These are phyloP conservation scores for Eupeodes latifasciatus DNA, from an alignment of 2,888 invertebrate genomes.

Conservation along the genomic window DNA sequence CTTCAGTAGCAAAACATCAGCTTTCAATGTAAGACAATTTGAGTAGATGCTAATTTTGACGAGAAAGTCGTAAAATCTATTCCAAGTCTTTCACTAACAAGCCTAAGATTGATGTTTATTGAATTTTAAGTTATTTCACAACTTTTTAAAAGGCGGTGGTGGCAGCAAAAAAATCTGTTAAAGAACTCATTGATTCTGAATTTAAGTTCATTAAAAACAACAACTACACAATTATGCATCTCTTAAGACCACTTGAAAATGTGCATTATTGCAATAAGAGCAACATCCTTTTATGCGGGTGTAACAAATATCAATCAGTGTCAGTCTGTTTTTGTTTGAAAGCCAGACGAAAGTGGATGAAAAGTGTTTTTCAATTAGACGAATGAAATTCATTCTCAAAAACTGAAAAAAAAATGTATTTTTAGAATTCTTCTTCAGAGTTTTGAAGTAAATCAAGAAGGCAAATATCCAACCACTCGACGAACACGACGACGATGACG, in stretches of 20 bases:
- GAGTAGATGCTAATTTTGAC: background rate
- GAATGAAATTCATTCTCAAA: constrained; percentile 32
- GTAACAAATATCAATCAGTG: constrained; percentile 74
- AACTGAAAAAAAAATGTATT: constrained; percentile 33
- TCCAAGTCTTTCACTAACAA: background rate
- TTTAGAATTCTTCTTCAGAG: constrained; percentile 46
- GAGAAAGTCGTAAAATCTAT: background rate
- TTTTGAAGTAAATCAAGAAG: constrained; percentile 29
- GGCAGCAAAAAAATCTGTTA: background rate
- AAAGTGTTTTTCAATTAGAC: constrained; percentile 75
- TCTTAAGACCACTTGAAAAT: constrained; percentile 48
- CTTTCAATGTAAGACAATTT: background rate
- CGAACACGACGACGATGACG: background rate
- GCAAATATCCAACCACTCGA: constrained; percentile 18
- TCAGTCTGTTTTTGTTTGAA: constrained; percentile 61
- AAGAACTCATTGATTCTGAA: constrained; percentile 15
- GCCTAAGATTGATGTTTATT: background rate
- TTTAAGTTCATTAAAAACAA: background rate
- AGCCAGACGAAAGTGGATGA: constrained; percentile 67
- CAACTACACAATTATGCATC: background rate
- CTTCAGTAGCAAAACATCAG: background rate
- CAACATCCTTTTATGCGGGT: constrained; percentile 59
- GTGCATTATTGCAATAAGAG: constrained; percentile 54
- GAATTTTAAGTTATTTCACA: constrained; percentile 4
- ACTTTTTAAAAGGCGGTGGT: background rate